phyloP scores from a whole-genome alignment of 2,797 vertebrate genomes.

The Diplodus sargus region DNA sequence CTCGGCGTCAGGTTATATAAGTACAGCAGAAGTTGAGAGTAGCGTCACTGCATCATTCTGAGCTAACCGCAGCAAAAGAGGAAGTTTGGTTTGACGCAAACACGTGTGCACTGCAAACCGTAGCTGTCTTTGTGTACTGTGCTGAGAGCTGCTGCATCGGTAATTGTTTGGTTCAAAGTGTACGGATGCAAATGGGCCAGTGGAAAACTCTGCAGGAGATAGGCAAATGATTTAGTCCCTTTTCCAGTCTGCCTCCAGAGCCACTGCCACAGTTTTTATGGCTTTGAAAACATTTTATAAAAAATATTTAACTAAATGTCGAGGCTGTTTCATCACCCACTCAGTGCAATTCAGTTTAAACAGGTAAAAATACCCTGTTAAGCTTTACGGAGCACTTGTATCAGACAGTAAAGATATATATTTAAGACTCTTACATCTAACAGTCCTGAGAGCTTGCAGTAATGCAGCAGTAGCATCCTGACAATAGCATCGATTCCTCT shows the following conservation, averaged over 20 bases:
- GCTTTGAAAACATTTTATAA: conserved; percentile 19
- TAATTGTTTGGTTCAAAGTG: conserved; percentile 54
- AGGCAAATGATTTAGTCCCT: conserved; percentile 77
- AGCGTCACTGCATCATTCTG: conserved; percentile 63
- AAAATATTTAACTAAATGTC: not conserved
- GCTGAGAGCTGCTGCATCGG: conserved; percentile 34
- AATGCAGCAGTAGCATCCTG: not conserved
- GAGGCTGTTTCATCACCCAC: not conserved
- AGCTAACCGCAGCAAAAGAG: conserved; percentile 83
- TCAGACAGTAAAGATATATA: not conserved
- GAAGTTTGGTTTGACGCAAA: conserved; percentile 82
- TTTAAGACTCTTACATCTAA: not conserved
- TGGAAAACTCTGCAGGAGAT: conserved; percentile 75
- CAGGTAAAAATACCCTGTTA: not conserved
- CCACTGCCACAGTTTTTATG: not conserved
- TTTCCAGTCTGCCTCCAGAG: conserved; percentile 2
- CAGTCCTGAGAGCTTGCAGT: not conserved
- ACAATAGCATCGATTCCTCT: not conserved
- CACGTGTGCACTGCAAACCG: conserved; percentile 16
- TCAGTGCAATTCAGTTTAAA: not conserved
- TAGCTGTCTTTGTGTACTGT: conserved; percentile 35
- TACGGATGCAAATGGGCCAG: conserved; percentile 80
- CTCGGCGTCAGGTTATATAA: conserved; percentile 40
- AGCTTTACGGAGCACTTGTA: not conserved
- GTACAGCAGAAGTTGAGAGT: conserved; percentile 5